These are phyloP conservation scores for Myripristis jacobus DNA, from an alignment of 2,797 vertebrate genomes.

Conservation along the genomic window DNA sequence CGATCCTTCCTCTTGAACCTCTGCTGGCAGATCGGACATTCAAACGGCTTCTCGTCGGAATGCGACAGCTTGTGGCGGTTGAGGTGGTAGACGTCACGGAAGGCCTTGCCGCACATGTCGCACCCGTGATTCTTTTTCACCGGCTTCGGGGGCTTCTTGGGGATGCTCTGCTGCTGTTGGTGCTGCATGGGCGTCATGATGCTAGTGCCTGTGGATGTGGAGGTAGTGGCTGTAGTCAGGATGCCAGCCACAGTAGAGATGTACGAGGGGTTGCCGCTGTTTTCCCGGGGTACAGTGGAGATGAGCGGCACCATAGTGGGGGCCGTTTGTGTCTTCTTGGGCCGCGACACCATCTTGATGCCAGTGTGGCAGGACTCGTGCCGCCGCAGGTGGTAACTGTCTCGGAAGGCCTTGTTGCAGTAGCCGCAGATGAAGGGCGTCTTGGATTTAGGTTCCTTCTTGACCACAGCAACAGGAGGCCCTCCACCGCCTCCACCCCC, in stretches of 20 bases:
- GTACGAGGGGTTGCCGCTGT: slow-evolving; percentile 88
- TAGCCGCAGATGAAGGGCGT: slow-evolving; percentile 98
- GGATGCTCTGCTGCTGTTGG: slow-evolving; percentile 83
- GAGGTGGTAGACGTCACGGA: slow-evolving; percentile 97
- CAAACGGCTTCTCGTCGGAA: slow-evolving; percentile 97
- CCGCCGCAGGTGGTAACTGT: slow-evolving; percentile 97
- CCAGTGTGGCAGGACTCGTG: slow-evolving; percentile 98
- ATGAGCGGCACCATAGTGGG: slow-evolving; percentile 96
- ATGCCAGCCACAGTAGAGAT: slow-evolving; percentile 95
- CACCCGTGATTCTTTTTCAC: slow-evolving; percentile 98
- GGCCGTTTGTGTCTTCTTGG: slow-evolving; percentile 90
- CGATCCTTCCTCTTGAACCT: slow-evolving; percentile 99
- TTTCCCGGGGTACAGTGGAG: slow-evolving; percentile 93
- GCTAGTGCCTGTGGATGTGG: slow-evolving; percentile 86
- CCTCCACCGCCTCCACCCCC: slow-evolving; percentile 64
- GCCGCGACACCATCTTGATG: slow-evolving; percentile 96
- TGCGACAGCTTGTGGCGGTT: slow-evolving; percentile 98
- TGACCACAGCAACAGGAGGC: slow-evolving; percentile 81
- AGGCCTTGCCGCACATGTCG: slow-evolving; percentile 98
- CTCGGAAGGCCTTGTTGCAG: slow-evolving; percentile 98
- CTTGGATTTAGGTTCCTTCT: slow-evolving; percentile 97
- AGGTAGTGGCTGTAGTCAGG: slow-evolving; percentile 94
- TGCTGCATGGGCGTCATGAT: slow-evolving; percentile 79
- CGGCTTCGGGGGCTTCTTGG: slow-evolving; percentile 94
- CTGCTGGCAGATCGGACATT: slow-evolving; percentile 98